Evolutionary conservation across 2,797 vertebrate species (phyloP), one percentile per base, ranked within the genome.

Genomic region (Enteromius afrohamiltoni): DNA sequence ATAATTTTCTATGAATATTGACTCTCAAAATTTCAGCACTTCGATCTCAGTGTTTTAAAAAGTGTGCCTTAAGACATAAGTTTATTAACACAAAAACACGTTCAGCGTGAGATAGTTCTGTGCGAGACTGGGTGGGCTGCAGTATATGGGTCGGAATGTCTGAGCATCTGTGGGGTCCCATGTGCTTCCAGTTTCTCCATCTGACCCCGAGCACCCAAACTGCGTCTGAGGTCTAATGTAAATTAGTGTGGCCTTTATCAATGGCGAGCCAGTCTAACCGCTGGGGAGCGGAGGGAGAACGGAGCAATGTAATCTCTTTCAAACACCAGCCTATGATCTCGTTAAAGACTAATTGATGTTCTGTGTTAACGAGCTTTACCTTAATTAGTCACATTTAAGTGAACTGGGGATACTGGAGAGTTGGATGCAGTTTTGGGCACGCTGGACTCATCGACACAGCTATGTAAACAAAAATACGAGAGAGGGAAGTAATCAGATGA

Each of bases 281-380:
- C 85, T 87, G 70, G 85, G 88, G 89, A 90, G 86, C 67, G 71
- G 29, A 77, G 83, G 87, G 77, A 90, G 79, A 88, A 85, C 83
- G 86, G 83, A 90, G 90, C 51, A 83, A 87, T 86, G 89, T 94
- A 94, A 94, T 94, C 91, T 88, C 91, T 92, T 91, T 92, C 94
- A 93, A 94, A 94, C 92, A 92, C 88, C 90, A 91, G 93, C 89
- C 92, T 94, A 92, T 95, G 94, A 95, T 95, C 93, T 95, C 77
- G 87, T 95, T 95, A 94, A 93, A 92, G 89, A 90, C 93, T 94
- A 95, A 95, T 93, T 95, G 93, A 94, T 93, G 94, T 91, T 93
- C 91, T 91, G 87, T 93, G 94, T 93, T 94, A 94, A 95, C 92
- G 87, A 94, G 94, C 92, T 94, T 95, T 94, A 95, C 93, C 93